Base-by-base conservation (phyloP, 2,888 invertebrate genomes). In the Hermodice carunculata region DNA sequence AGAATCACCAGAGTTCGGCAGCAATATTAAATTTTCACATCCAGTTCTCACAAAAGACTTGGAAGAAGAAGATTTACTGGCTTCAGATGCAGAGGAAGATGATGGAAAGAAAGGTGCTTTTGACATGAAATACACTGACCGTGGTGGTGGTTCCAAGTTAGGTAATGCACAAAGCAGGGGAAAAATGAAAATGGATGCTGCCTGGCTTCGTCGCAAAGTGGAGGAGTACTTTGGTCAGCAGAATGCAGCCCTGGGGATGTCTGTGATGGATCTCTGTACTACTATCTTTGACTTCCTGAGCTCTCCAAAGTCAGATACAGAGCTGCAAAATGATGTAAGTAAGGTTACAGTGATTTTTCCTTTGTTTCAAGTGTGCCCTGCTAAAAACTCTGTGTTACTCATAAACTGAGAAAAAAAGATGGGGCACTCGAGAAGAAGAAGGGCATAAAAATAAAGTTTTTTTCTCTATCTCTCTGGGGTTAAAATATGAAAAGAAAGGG, bases 251-350 rank as follows among this genome's bases (percentile, higher is more conserved):
- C 53, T 80, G 8, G 80, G 78, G 17, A 64, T 82, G 71, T 76
- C 76, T 22, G 51, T 76, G 4, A 75, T 73, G 19, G 82, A 81
- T 54, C 69, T 84, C 44, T 74, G 78, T n/a, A 67, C 78, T 3
- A 79, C 80, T 26, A 72, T 85, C 34, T 84, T 81, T 76, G 82
- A 83, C 66, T 76, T 83, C 24, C 73, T 85, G 32, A 75, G 75
- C 26, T 81, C 83, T 1, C 59, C 76, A 19, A 78, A 76, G 46
- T 70, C 79, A 1, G 80, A 84, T 63, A 76, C 79, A 28, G 81
- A 80, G 51, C 71, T 84, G 22, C 84, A 85, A 64, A 82, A 82
- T 76, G 82, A 84, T 75, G 83, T 84, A 58, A 73, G 76, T 26
- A 51, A 26, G 11, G 8, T 51, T 19, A 26, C 19, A 11, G n/a